Base-by-base conservation (phyloP, 1,140 invertebrate genomes). In the Prorops nasuta region DNA sequence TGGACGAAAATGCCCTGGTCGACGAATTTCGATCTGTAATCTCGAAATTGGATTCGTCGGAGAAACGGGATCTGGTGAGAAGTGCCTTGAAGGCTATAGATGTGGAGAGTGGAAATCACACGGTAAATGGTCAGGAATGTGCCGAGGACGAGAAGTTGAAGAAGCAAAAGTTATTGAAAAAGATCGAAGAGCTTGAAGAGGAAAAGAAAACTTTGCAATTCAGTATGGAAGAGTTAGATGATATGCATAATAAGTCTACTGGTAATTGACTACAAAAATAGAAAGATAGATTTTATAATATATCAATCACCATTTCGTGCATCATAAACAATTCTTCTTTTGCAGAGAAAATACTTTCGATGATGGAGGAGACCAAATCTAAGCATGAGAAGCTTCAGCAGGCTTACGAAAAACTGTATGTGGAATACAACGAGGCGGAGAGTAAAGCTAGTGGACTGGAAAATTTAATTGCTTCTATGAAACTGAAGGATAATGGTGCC, bases 191-290 rank as follows among this genome's bases (percentile, higher is more conserved):
- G 9, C 55, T 80, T 4, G 66, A 75, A 51, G 69, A 74, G 3
- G 77, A 82, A 51, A 84, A 85, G 58, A 71, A 73, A 48, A 78
- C 77, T 54, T 66, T 88, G 21, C 74, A 78, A 3, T 58, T 52
- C 4, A 86, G 80, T 51, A 74, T 90, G 20, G 86, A 88, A 50
- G 86, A 89, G 64, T 71, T 91, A 54, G 88, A 91, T 63, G 77
- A 66, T 34, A 87, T 90, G 66, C 85, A 91, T 63, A 80, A 86
- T 52, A 67, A 80, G 52, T 86, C 85, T 0, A 84, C 88, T 71
- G 71, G 76, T 76, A 56, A 46, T 46, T 50, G 14, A 35, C 19
- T n/a, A n/a, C n/a, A n/a, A n/a, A n/a, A n/a, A n/a, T n/a, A n/a
- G n/a, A n/a, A 35, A 20, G 18, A 36, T 36, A 21, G 15, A 36